Conservation (phyloP, 35 echinoderm and acorn worm genomes). For the Apostichopus parvimensis region DNA sequence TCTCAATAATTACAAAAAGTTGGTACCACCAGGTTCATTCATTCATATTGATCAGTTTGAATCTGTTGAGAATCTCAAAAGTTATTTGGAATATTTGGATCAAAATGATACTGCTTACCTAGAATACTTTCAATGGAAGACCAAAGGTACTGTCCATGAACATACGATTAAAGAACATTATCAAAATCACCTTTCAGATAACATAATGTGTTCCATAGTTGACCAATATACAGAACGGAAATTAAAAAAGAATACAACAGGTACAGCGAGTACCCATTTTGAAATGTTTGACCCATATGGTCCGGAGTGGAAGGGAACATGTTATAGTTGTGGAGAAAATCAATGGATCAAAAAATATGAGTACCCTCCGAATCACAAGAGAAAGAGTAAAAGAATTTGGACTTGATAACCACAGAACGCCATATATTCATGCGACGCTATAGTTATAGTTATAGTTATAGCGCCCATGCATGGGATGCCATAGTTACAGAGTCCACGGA, state of each 20-base stretch:
- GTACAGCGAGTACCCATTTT: not conserved
- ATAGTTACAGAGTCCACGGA: too few species aligned
- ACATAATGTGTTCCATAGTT: slow-evolving; percentile 14
- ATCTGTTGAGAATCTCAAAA: slow-evolving; percentile 37
- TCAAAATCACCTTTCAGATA: slow-evolving; percentile 20
- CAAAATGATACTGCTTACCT: slow-evolving; percentile 51
- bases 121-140: slow-evolving; percentile 68
- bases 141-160: not conserved
- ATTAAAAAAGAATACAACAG: not conserved
- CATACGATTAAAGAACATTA: slow-evolving; percentile 25
- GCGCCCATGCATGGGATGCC: too few species aligned
- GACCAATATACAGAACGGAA: not conserved
- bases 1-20: slow-evolving; percentile 54
- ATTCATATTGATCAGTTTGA: slow-evolving; percentile 74
- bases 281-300: not conserved
- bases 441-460: too few species aligned
- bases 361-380: slow-evolving; percentile 1
- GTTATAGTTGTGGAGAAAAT: slow-evolving; percentile 10
- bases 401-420: not conserved
- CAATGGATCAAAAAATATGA: slow-evolving; percentile 16
- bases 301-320: slow-evolving; percentile 27
- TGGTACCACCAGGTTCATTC: slow-evolving; percentile 69
- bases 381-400: not conserved
- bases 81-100: slow-evolving; percentile 58
- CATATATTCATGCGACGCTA: too few species aligned